Base-by-base conservation (phyloP, 2,888 invertebrate species). In the Branchipolynoe longqiensis region DNA sequence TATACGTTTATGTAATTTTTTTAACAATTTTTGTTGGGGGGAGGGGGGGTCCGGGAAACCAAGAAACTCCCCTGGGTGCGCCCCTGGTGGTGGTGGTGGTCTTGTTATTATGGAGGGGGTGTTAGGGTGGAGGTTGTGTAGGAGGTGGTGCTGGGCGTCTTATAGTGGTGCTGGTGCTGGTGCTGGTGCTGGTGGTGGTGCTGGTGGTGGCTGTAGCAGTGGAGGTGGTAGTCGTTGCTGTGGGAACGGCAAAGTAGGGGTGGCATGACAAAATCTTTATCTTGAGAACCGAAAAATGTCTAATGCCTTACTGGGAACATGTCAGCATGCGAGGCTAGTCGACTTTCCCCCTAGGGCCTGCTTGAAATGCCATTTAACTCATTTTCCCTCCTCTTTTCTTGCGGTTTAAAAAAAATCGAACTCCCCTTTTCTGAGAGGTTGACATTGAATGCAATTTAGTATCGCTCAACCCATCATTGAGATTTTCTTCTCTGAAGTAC, bases 251-350 rank as follows among this genome's bases (percentile, higher is more conserved):
- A 38, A 38, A 25, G 38, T 28, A 31, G 36, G 36, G 69, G 8
- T 69, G 33, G 78, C 78, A 78, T 78, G 78, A 78, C 78, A 25
- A 54, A 78, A 78, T 78, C 78, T 78, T 78, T 78, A 78, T 78
- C 78, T 78, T 41, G 78, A 78, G 54, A 78, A n/a, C 48, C 54
- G 31, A 78, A 69, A 69, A 69, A 38, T 38, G 69, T 69, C 69
- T 36, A 22, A 12, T 18, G 3, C 69, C 28, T 69, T 69, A 33
- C 38, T 69, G 36, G 6, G 69, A 31, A 69, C 69, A n/a, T 69
- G 69, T 69, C 69, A 38, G 69, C 69, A 69, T 69, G 69, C 69
- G 38, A 69, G n/a, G n/a, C 22, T n/a, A 14, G 18, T 38, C 18
- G 36, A 33, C 38, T 58, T 4, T 58, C 69, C n/a, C 69, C 69